Evolutionary conservation across 2,888 invertebrate genomes (phyloP).

Genomic region (Mystacides longicornis): DNA sequence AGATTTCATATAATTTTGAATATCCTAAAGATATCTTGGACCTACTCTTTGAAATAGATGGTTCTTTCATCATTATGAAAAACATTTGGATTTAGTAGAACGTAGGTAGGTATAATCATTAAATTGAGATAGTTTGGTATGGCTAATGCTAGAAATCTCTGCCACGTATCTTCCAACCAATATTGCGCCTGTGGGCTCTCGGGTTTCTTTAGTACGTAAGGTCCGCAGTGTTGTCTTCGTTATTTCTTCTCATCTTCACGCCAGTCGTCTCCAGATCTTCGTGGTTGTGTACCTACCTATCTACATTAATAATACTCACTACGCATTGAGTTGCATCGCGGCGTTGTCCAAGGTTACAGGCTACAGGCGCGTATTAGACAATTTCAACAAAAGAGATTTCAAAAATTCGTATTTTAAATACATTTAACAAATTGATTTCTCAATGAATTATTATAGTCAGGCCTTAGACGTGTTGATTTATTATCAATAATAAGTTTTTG

Average conservation of each 20-base stretch:
- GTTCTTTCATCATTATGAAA: neutral
- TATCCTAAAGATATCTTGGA: too few species aligned
- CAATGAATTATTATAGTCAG: too few species aligned
- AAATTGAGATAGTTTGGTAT: too few species aligned
- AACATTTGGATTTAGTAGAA: neutral
- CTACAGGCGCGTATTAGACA: constrained; percentile 17
- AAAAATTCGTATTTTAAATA: too few species aligned
- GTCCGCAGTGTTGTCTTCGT: constrained; percentile 30
- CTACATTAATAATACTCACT: constrained; percentile 10
- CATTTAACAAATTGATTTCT: too few species aligned
- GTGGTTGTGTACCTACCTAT: neutral
- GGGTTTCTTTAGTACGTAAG: constrained; percentile 30
- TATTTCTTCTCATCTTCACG: constrained; percentile 19
- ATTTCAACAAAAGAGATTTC: too few species aligned
- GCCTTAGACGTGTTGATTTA: too few species aligned
- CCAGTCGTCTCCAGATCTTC: constrained; percentile 5
- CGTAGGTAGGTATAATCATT: neutral
- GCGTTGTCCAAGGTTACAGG: constrained; percentile 26
- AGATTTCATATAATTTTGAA: too few species aligned
- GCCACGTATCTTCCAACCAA: too few species aligned
- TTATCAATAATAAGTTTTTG: too few species aligned
- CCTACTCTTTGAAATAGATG: neutral
- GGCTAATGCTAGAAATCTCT: too few species aligned
- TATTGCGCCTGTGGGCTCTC: too few species aligned
- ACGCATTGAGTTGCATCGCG: constrained; percentile 32